Conservation (phyloP, 1,140 invertebrate species). For the Drosophila kohkoa region DNA sequence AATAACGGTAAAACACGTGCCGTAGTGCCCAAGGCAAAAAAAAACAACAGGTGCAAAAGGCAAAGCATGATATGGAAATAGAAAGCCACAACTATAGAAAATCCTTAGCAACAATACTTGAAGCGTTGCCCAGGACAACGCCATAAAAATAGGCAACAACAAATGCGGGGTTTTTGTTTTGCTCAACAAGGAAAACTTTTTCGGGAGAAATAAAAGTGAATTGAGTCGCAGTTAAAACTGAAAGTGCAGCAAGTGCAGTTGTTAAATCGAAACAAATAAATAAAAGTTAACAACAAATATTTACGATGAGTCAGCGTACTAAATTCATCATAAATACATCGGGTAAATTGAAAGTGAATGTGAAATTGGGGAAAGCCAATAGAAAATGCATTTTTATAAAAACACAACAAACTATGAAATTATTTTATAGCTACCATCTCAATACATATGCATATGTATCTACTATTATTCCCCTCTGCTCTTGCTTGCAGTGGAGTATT, state of each 20-base stretch:
- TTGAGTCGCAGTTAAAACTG: conserved; percentile 56
- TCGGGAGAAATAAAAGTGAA: conserved; percentile 56
- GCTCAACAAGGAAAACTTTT: conserved; percentile 11
- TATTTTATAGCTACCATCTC: neutral
- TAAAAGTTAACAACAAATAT: neutral
- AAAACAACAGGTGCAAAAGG: conserved; percentile 72
- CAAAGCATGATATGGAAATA: conserved; percentile 39
- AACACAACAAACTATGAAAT: conserved; percentile 22
- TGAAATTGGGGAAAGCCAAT: too few relatives aligned
- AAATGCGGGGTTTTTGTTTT: conserved; percentile 43
- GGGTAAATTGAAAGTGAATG: conserved; percentile 34
- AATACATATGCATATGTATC: too few relatives aligned
- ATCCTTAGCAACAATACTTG: conserved; percentile 49
- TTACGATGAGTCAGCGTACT: conserved; percentile 66
- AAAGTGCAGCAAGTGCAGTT: conserved; percentile 45
- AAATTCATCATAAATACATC: conserved; percentile 77
- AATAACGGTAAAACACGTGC: conserved; percentile 49
- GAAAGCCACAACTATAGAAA: conserved; percentile 31
- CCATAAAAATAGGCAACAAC: conserved; percentile 46
- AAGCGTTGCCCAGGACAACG: conserved; percentile 61
- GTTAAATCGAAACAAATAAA: neutral
- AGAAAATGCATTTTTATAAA: neutral
- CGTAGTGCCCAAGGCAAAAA: conserved; percentile 21
- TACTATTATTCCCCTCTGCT: too few relatives aligned
- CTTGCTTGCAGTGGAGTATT: conserved; percentile 72